Base-by-base conservation (phyloP, 1,140 invertebrate species). In the Aphelinus atriplicis region DNA sequence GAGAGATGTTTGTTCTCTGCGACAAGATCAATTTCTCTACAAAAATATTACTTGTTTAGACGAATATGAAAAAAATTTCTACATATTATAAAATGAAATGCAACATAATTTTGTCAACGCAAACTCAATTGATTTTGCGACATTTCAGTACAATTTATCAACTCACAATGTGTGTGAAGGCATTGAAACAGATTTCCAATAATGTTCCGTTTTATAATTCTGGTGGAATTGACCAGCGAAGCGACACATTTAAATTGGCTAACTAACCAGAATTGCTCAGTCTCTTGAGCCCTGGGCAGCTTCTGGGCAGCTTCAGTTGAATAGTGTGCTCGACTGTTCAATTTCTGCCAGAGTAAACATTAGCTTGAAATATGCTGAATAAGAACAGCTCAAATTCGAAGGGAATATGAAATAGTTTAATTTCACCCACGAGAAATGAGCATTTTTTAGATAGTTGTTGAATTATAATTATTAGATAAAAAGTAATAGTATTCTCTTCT, bases 231-330 rank as follows among this genome's bases (percentile, higher is more conserved):
- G 60, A 10, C 5, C 69, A 71, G 60, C 63, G 48, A 42, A 55
- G 69, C 69, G 56, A 55, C 63, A 63, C 60, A 62, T 71, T 71
- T 55, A 63, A 63, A 71, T 63, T 71, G 69, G 60, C 58, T 71
- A 62, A 71, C 60, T 63, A 63, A 62, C 69, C 60, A 46, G 58
- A 70, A 70, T 53, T 55, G 68, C 42, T 43, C 57, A 61, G 45
- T 60, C 68, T 61, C 55, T 7, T 42, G 46, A 57, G 55, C 4
- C 26, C 48, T 58, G 64, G 51, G 66, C 66, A 58, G 55, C 58
- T 65, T 56, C 64, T 66, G 64, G 51, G 50, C 55, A 57, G 42
- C 56, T 61, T 61, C 51, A 60, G 6, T 69, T n/a, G 55, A 70
- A 51, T 61, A 4, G 26, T 47, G n/a, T 47, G 56, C 46, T 71